Evolutionary conservation across 2,797 vertebrate species (phyloP).

Genomic region (Parauchenoglanis punctatus): DNA sequence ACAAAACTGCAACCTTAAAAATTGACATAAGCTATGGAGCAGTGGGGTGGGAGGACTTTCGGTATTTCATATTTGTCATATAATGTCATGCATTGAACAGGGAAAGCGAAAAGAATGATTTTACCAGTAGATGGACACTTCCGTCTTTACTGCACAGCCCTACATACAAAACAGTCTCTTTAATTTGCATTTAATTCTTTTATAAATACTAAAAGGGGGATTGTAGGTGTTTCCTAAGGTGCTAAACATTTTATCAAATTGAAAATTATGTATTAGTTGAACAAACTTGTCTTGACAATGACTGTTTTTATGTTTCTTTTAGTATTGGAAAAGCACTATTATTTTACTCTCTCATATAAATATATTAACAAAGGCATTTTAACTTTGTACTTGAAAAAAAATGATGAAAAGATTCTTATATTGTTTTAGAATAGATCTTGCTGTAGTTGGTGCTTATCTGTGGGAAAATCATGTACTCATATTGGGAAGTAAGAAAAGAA

Average conservation of each 20-base stretch:
- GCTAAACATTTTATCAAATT: conserved; percentile 97
- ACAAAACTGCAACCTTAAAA: conserved; percentile 65
- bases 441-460: conserved; percentile 99
- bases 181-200: conserved; percentile 69
- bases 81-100: conserved; percentile 54
- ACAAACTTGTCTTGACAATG: conserved; percentile 91
- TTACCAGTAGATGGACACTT: conserved; percentile 71
- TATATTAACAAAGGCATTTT: conserved; percentile 99
- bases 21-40: conserved; percentile 75
- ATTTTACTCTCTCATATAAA: conserved; percentile 93
- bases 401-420: conserved; percentile 89
- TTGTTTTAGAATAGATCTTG: conserved; percentile 99
- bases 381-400: conserved; percentile 98
- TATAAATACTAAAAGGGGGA: conserved; percentile 79
- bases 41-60: conserved; percentile 68
- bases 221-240: conserved; percentile 92
- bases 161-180: conserved; percentile 69
- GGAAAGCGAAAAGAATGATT: conserved; percentile 67
- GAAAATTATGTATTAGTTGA: conserved; percentile 92
- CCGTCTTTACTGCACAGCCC: conserved; percentile 86
- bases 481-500: conserved; percentile 75
- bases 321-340: conserved; percentile 89
- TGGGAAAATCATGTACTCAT: conserved; percentile 92
- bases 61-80: conserved; percentile 58
- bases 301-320: conserved; percentile 95